Evolutionary conservation across 2,888 invertebrate genomes (phyloP).

Genomic region (Ennomos fuscantarius): DNA sequence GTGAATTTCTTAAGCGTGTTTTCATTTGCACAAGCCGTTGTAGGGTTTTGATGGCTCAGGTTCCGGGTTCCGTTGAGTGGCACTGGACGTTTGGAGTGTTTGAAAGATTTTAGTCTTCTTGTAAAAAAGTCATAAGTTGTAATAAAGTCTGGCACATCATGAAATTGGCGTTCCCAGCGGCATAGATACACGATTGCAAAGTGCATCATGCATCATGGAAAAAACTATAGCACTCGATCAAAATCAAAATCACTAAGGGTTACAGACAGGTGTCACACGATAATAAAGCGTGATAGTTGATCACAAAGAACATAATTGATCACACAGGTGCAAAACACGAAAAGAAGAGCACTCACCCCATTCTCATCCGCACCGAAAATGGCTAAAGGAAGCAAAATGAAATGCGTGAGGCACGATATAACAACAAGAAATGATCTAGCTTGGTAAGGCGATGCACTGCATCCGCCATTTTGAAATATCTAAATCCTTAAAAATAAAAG

Average conservation of each 20-base stretch:
- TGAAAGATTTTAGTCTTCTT: no score
- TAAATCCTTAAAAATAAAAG: slow-evolving; percentile 17
- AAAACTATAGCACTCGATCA: background rate
- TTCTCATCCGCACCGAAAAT: slow-evolving; percentile 55
- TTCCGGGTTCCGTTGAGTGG: background rate
- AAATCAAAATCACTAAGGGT: slow-evolving; percentile 32
- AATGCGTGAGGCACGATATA: slow-evolving; percentile 27
- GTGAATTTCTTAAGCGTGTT: slow-evolving; percentile 2
- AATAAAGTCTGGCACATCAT: no score
- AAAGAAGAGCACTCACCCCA: slow-evolving; percentile 44
- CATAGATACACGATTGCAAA: no score
- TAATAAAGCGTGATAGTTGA: slow-evolving; percentile 52
- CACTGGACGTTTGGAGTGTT: background rate
- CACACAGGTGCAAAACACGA: slow-evolving; percentile 43
- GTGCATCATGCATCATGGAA: no score
- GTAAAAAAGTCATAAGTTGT: no score
- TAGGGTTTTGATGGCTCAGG: no score
- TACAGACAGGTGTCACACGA: slow-evolving; percentile 49
- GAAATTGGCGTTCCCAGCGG: no score
- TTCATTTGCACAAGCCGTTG: background rate
- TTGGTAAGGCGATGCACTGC: slow-evolving; percentile 24
- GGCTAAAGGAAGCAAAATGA: slow-evolving; percentile 39
- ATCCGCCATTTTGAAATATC: slow-evolving; percentile 22
- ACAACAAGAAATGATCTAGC: slow-evolving; percentile 35
- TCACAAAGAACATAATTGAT: slow-evolving; percentile 46